Conservation (phyloP, 2,113 vertebrate genomes). For the Saguinus midas region DNA sequence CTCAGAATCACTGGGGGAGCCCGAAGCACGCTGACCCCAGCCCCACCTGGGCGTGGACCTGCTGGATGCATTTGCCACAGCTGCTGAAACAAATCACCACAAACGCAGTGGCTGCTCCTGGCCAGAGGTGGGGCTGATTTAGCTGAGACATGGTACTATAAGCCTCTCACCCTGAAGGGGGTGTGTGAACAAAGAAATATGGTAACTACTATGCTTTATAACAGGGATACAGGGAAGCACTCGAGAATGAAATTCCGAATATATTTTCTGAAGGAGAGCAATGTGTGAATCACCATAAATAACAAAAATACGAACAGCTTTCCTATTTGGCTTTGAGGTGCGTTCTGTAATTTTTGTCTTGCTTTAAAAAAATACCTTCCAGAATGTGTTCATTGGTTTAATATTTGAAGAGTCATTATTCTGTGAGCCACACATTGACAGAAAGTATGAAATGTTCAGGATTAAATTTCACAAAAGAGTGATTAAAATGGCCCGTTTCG, state of each 20-base stretch:
- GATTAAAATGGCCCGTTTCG: not conserved
- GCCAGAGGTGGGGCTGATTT: fast-evolving
- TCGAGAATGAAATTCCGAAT: fast-evolving
- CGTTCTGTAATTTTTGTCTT: not conserved
- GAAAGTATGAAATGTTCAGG: not conserved
- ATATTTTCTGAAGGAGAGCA: no score
- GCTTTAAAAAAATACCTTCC: not conserved
- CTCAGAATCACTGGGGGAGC: fast-evolving
- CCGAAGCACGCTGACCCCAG: fast-evolving
- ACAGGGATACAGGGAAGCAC: not conserved
- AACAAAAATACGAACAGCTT: fast-evolving
- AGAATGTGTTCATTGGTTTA: fast-evolving
- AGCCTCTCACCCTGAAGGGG: not conserved
- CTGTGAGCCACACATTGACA: fast-evolving
- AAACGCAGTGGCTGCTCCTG: fast-evolving
- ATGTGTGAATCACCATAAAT: fast-evolving
- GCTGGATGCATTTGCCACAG: fast-evolving
- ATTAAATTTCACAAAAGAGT: not conserved
- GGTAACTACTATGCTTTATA: not conserved
- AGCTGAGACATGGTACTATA: fast-evolving
- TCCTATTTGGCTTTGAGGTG: fast-evolving
- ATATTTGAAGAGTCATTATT: not conserved
- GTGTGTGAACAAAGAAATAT: not conserved
- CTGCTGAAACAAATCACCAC: not conserved
- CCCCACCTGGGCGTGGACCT: not conserved